Conservation (phyloP, 1,140 invertebrate species). For the Drosophila carrolli region DNA sequence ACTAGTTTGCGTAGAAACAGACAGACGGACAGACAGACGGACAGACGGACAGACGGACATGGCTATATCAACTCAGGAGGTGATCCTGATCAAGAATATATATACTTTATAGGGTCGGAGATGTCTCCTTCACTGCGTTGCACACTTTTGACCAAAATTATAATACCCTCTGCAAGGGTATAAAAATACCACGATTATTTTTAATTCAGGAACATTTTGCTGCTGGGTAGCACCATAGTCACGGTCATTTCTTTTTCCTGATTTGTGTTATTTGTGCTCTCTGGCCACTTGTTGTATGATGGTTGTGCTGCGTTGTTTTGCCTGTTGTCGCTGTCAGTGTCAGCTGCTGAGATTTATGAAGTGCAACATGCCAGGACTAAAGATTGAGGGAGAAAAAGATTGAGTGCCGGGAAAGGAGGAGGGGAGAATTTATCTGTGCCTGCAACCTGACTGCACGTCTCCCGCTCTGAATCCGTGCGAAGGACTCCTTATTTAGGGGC, state of each 20-base stretch:
- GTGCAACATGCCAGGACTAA: conserved; percentile 63
- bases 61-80: too few relatives aligned
- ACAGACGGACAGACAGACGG: too few relatives aligned
- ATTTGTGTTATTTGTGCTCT: conserved; percentile 33
- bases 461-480: background rate
- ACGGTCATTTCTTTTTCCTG: background rate
- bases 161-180: too few relatives aligned
- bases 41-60: too few relatives aligned
- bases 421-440: conserved; percentile 30
- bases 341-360: conserved; percentile 79
- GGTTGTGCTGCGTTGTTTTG: conserved; percentile 28
- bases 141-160: too few relatives aligned
- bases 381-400: conserved; percentile 58
- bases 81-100: too few relatives aligned
- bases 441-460: conserved; percentile 15
- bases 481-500: conserved; percentile 41
- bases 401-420: conserved; percentile 15
- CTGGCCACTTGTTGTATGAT: conserved; percentile 68
- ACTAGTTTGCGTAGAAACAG: too few relatives aligned
- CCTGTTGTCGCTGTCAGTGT: conserved; percentile 67
- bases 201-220: too few relatives aligned
- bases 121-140: too few relatives aligned
- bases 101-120: too few relatives aligned
- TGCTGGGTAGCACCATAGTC: conserved; percentile 8
- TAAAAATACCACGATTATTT: too few relatives aligned